Base-by-base conservation (phyloP, 2,113 vertebrate species). In the Thinocorus orbignyianus region DNA sequence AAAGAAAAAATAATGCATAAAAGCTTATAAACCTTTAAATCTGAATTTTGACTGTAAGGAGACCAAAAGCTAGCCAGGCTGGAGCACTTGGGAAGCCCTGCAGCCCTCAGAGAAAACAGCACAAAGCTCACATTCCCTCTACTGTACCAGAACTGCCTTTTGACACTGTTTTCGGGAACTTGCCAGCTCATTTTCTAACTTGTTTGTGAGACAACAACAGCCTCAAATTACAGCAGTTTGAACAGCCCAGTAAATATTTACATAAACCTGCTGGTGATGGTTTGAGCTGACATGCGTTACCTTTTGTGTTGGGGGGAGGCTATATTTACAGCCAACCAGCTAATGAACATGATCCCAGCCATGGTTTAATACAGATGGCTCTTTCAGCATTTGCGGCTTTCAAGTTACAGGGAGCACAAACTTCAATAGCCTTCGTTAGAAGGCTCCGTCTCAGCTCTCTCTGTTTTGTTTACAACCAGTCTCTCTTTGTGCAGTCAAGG, bases 271-370 rank as follows among this genome's bases (percentile, higher is more conserved):
- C 96, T 97, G 95, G 93, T 96, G 96, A 97, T 95, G 92, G 94
- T 96, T 94, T 84, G 77, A 94, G 91, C 91, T 81, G 92, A 94
- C 87, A 94, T 94, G 93, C 73, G 8, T 91, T 92, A 86, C 91
- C 93, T 95, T 95, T 94, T 90, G 89, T 88, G 92, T 95, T 86
- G 82, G 85, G 69, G 81, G 79, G 85, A 96, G 95, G 91, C 95
- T 96, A 95, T 96, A 97, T 97, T 97, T 96, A 96, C 95, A 97
- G 97, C 93, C 97, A 97, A 94, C 95, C 96, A 97, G 91, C 95
- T 97, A 97, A 97, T 97, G 97, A 97, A 97, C 96, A 95, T 82
- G 86, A 92, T 95, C 95, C 88, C 64, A 88, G 95, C 82, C 95
- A 95, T 64, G 81, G 85, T 92, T 96, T 96, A 82, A 89, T 93